Evolutionary conservation across 2,797 vertebrate genomes (phyloP).

Genomic region (Phaenicophaeus curvirostris): DNA sequence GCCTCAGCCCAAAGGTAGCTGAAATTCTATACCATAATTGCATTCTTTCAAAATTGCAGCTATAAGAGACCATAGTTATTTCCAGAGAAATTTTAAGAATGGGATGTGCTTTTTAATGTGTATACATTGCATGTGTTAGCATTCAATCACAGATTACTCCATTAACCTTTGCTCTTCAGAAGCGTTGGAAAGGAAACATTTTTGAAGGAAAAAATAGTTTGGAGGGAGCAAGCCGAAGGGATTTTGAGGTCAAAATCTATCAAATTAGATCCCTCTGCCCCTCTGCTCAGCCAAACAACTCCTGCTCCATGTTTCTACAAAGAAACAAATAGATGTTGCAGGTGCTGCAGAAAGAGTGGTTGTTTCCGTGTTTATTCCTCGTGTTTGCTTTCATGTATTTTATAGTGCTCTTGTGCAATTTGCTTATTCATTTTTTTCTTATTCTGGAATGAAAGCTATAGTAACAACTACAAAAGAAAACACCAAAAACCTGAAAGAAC

Average conservation of each 20-base stretch:
- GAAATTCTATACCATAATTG: slow-evolving; percentile 58
- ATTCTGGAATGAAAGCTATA: not conserved
- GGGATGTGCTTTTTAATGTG: slow-evolving; percentile 40
- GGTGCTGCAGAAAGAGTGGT: not conserved
- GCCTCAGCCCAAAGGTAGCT: slow-evolving; percentile 54
- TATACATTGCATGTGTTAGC: slow-evolving; percentile 16
- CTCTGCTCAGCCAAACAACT: fast-evolving
- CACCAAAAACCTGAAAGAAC: too few species aligned
- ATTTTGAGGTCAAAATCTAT: slow-evolving; percentile 26
- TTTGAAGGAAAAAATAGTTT: not conserved
- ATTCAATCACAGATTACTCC: slow-evolving; percentile 35
- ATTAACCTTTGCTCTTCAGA: slow-evolving; percentile 62
- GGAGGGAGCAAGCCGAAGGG: not conserved
- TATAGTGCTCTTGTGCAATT: not conserved
- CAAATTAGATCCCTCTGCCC: not conserved
- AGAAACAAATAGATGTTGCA: not conserved
- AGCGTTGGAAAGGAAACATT: slow-evolving; percentile 30
- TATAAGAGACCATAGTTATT: slow-evolving; percentile 38
- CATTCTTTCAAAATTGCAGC: slow-evolving; percentile 64
- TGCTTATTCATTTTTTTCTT: not conserved
- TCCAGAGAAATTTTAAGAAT: slow-evolving; percentile 52
- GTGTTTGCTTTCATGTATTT: not conserved
- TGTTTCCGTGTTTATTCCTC: not conserved
- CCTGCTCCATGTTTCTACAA: not conserved
- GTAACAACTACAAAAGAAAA: not conserved